Conservation (phyloP, 2,113 vertebrate genomes). For the Phoenicopterus ruber region DNA sequence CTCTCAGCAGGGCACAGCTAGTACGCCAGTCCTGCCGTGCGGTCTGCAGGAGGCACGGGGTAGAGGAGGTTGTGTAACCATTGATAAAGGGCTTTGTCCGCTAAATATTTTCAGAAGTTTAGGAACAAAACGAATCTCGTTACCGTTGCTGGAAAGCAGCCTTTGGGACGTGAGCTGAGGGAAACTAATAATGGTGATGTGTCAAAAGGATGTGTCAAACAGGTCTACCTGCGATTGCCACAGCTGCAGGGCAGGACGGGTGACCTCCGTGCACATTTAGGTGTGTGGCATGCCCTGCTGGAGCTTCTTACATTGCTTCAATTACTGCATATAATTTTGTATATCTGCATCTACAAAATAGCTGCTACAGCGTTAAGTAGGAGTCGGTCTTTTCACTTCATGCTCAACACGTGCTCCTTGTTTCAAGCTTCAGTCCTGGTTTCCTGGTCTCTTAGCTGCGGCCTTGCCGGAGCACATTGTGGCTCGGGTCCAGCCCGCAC, state of each 20-base stretch:
- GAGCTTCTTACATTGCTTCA: not conserved
- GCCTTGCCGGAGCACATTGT: not conserved
- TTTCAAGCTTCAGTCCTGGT: not conserved
- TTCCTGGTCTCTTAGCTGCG: fast-evolving
- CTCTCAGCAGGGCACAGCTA: not conserved
- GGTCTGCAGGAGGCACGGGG: not conserved
- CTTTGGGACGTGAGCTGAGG: not conserved
- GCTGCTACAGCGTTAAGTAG: not conserved
- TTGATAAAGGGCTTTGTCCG: not conserved
- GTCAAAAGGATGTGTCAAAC: not conserved
- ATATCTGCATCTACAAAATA: not conserved
- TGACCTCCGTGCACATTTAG: fast-evolving
- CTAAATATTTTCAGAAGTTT: not conserved
- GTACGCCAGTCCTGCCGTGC: fast-evolving
- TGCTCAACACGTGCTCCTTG: not conserved
- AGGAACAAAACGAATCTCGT: not conserved
- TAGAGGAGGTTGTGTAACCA: not conserved
- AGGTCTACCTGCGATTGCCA: not conserved
- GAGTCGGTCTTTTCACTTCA: not conserved
- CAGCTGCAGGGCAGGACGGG: not conserved
- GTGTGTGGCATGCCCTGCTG: not conserved
- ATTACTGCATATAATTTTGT: not conserved
- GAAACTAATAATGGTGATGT: not conserved
- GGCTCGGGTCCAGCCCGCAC: not conserved
- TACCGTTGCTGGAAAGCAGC: not conserved